These are phyloP conservation scores for Gambusia yucatana DNA, from an alignment of 2,797 vertebrate genomes.

Conservation along the genomic window DNA sequence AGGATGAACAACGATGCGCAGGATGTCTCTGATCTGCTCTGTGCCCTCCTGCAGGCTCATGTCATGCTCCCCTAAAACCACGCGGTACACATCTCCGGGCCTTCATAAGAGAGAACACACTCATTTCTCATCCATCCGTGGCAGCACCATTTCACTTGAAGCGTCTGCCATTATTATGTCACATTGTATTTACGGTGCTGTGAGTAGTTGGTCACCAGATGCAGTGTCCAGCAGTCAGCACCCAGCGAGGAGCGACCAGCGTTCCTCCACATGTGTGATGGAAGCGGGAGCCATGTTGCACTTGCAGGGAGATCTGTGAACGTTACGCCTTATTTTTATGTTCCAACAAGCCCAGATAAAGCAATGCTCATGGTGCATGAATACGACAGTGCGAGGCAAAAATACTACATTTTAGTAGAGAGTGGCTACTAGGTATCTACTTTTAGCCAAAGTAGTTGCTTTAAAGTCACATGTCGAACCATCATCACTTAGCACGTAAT, in stretches of 20 bases:
- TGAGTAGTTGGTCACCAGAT: constrained; percentile 76
- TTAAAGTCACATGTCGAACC: neutral
- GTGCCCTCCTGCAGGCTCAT: constrained; percentile 70
- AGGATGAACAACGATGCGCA: constrained; percentile 82
- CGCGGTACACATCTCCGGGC: constrained; percentile 79
- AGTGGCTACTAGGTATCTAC: too few relatives aligned
- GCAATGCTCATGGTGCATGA: fast-evolving
- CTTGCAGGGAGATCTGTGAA: constrained; percentile 84
- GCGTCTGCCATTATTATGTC: neutral
- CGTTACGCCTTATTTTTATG: neutral
- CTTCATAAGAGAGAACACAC: constrained; percentile 30
- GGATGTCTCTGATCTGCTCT: constrained; percentile 82
- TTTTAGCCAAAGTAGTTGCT: neutral
- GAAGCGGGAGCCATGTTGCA: constrained; percentile 77
- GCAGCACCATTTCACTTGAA: neutral
- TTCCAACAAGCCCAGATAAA: neutral
- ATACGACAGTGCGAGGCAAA: neutral
- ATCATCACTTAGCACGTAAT: neutral
- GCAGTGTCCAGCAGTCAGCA: constrained; percentile 86
- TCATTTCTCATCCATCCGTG: neutral
- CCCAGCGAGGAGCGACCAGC: constrained; percentile 83
- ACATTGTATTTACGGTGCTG: neutral
- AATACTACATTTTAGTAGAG: neutral
- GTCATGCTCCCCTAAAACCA: constrained; percentile 85
- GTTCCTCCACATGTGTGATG: constrained; percentile 86